Base-by-base conservation (phyloP, 2,797 vertebrate genomes). In the Toxotes lorentzi region DNA sequence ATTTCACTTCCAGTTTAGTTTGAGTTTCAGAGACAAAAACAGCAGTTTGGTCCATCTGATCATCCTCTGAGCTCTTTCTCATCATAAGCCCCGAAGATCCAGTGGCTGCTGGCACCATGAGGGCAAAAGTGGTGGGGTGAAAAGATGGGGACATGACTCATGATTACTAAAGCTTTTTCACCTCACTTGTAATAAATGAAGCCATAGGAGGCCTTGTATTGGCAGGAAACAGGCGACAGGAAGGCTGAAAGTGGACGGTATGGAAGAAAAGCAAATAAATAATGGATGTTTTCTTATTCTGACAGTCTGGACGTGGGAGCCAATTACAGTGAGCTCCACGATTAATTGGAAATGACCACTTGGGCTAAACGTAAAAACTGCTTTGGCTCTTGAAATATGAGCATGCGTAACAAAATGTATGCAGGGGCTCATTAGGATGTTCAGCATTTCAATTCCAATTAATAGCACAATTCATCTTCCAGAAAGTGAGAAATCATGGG, bases 391-490 rank as follows among this genome's bases (percentile, higher is more conserved):
- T 82, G 73, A 83, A 81, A 82, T 85, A 86, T 67, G 77, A 85
- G 81, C 47, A 32, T 0, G 12, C 59, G 74, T 61, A 66, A 53
- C 50, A 43, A 77, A 66, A 87, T 85, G 66, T 87, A 87, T 81
- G 76, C 79, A 16, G 69, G 40, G 78, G 14, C 85, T 92, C 84
- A 86, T 93, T 89, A 88, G 43, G 41, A 62, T 34, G 73, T 70
- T 87, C 68, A 61, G 73, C 73, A 30, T 88, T 88, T 91, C 80
- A 88, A 64, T 85, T 89, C 81, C 72, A 87, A 88, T 90, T 89
- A 91, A 85, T 73, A n/a, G 17, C 73, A 45, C 86, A 75, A 88
- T 90, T 91, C 78, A 85, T 91, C 82, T 87, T 69, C 30, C 64
- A 35, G 38, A 79, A 69, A 80, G 70, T 68, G 76, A 85, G 84